These are phyloP conservation scores for Clarias fuscus DNA, from an alignment of 2,797 vertebrate species.

Conservation along the genomic window DNA sequence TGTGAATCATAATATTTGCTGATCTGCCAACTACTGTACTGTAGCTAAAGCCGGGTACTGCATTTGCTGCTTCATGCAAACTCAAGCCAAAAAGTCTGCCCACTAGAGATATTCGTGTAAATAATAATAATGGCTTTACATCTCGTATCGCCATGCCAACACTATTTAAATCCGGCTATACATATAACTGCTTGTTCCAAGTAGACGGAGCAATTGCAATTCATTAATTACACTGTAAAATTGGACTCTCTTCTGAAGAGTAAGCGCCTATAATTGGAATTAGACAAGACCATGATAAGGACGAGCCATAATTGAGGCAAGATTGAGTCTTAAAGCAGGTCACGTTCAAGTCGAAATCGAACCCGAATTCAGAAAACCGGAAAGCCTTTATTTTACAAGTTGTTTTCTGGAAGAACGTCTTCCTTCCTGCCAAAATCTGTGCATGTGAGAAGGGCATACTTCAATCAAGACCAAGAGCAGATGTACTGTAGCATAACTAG, in stretches of 20 bases:
- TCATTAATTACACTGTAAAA: neutral
- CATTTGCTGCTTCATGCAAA: slow-evolving; percentile 20
- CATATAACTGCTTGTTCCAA: neutral
- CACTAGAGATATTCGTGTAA: neutral
- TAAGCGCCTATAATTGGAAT: neutral
- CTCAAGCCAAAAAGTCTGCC: neutral
- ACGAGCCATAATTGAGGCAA: neutral
- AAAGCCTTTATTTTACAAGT: neutral
- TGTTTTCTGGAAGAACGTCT: neutral
- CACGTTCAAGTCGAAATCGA: neutral
- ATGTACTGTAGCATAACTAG: no score
- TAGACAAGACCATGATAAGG: neutral
- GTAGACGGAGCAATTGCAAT: no score
- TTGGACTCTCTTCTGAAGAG: neutral
- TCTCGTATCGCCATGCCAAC: neutral
- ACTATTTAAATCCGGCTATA: slow-evolving; percentile 10
- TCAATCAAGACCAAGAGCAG: neutral
- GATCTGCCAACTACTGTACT: slow-evolving; percentile 6
- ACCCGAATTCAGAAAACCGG: neutral
- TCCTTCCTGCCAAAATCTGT: neutral
- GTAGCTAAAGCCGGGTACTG: neutral
- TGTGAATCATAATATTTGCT: slow-evolving; percentile 1
- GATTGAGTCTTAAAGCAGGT: neutral
- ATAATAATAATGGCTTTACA: neutral
- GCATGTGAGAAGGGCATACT: neutral